phyloP scores from a whole-genome alignment of 2,113 vertebrate genomes.

The cattle (Bos taurus) region ARS-UCD2.0 NC_037331.1:30040501-30041000 shows the following conservation, averaged over 20 bases:
- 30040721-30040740: slow-evolving; percentile 61
- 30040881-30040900: slow-evolving; percentile 31
- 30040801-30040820: not conserved
- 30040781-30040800: slow-evolving; percentile 17
- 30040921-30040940: not conserved
- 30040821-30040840: slow-evolving; percentile 13
- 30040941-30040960: slow-evolving; percentile 38
- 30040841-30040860: slow-evolving; percentile 24
- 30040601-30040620: slow-evolving; percentile 70
- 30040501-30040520: slow-evolving; percentile 52
- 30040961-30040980: slow-evolving; percentile 7
- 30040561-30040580: slow-evolving; percentile 54
- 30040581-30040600: slow-evolving; percentile 70
- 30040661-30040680: slow-evolving; percentile 68
- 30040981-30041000: not conserved
- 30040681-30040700: slow-evolving; percentile 67
- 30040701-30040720: slow-evolving; percentile 60
- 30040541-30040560: slow-evolving; percentile 44
- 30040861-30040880: slow-evolving; percentile 64
- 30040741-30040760: slow-evolving; percentile 55
- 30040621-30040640: slow-evolving; percentile 75
- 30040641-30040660: slow-evolving; percentile 73
- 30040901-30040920: not conserved
- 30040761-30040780: slow-evolving; percentile 33
- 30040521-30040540: slow-evolving; percentile 41